Conservation (phyloP, 2,888 invertebrate species). For the Drosophila siamana region DNA sequence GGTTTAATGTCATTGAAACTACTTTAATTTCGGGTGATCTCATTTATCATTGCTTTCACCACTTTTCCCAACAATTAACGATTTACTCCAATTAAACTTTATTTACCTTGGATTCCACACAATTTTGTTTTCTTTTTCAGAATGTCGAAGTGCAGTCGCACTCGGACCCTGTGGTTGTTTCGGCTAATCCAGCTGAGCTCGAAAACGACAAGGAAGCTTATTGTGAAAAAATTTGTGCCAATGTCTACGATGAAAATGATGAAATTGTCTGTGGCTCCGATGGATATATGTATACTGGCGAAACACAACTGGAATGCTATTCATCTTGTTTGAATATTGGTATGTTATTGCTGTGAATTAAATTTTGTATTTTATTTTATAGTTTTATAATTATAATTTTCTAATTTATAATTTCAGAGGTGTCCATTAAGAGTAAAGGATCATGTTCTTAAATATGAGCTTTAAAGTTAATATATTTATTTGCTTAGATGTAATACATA, state of each 20-base stretch:
- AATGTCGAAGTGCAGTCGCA: constrained; percentile 32
- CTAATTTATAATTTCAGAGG: constrained; percentile 73
- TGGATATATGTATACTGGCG: constrained; percentile 84
- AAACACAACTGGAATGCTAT: constrained; percentile 83
- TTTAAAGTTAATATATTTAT: constrained; percentile 38
- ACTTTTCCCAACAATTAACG: constrained; percentile 8
- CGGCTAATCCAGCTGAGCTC: constrained; percentile 25
- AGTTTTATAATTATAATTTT: background rate
- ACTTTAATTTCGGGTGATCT: constrained; percentile 26
- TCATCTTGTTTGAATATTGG: constrained; percentile 83
- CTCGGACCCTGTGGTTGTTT: constrained; percentile 16
- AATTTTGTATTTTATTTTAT: background rate
- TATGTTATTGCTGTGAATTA: constrained; percentile 47
- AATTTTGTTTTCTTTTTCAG: constrained; percentile 9
- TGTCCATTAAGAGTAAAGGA: constrained; percentile 83
- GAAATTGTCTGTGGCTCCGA: constrained; percentile 84
- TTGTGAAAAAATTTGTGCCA: constrained; percentile 83
- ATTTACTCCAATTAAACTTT: constrained; percentile 1
- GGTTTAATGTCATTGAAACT: constrained; percentile 23
- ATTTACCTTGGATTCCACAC: constrained; percentile 1
- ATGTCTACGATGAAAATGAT: constrained; percentile 84
- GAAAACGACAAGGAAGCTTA: constrained; percentile 81
- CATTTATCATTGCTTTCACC: constrained; percentile 45
- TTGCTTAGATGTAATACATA: constrained; percentile 35
- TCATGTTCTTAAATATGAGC: constrained; percentile 67